These are phyloP conservation scores for Hirtodrosophila trivittata DNA, from an alignment of 2,888 invertebrate genomes.

Conservation along the genomic window DNA sequence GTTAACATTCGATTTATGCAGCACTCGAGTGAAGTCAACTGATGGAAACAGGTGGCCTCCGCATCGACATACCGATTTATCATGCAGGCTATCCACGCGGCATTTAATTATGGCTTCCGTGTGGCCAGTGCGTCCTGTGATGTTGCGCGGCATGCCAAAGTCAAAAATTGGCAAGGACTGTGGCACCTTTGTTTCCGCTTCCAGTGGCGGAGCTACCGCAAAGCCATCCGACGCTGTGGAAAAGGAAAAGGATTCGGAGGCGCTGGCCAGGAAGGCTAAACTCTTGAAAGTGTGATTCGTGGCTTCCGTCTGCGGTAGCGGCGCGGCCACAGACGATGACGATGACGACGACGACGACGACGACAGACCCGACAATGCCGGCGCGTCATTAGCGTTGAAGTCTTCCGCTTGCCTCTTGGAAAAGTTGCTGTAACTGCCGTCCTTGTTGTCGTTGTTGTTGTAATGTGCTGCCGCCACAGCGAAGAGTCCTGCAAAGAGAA, in stretches of 20 bases:
- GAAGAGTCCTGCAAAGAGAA: slow-evolving; percentile 47
- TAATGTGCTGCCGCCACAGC: slow-evolving; percentile 37
- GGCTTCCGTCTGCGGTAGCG: slow-evolving; percentile 59
- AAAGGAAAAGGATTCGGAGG: slow-evolving; percentile 47
- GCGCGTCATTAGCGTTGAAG: slow-evolving; percentile 36
- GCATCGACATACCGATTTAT: slow-evolving; percentile 89
- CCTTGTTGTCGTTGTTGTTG: slow-evolving; percentile 24
- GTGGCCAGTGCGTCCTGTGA: slow-evolving; percentile 93
- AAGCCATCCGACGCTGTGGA: slow-evolving; percentile 36
- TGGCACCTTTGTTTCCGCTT: slow-evolving; percentile 35
- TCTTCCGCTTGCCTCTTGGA: slow-evolving; percentile 31
- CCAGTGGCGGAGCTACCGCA: slow-evolving; percentile 38
- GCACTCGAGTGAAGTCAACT: slow-evolving; percentile 13
- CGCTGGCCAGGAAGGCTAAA: slow-evolving; percentile 69
- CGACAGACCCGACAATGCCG: no score
- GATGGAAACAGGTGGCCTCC: background rate
- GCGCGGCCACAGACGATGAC: slow-evolving; percentile 37
- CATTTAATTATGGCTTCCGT: slow-evolving; percentile 93
- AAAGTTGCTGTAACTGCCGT: slow-evolving; percentile 20
- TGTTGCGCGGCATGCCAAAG: slow-evolving; percentile 92
- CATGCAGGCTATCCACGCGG: slow-evolving; percentile 93
- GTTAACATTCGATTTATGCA: slow-evolving; percentile 49
- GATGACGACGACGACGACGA: slow-evolving; percentile 27
- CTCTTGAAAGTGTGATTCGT: slow-evolving; percentile 79
- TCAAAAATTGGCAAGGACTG: slow-evolving; percentile 87